Percentiles rank a stretch among this genome's conserved stretches.
phyloP scores from a whole-genome alignment of 2,113 vertebrate species.

The mouse (Mus musculus) region DNA sequence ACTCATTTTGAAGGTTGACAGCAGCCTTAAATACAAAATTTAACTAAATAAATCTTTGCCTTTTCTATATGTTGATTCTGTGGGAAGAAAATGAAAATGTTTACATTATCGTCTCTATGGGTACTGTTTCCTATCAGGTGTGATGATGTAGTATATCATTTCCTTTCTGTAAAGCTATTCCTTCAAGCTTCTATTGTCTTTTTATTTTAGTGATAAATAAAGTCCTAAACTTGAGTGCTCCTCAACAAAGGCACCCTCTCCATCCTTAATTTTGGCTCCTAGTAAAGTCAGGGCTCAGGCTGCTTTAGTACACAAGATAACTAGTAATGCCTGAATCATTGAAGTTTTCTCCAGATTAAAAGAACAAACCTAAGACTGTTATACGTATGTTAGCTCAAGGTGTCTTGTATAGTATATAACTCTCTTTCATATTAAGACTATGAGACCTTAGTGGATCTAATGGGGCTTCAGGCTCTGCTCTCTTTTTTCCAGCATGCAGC shows the following conservation, averaged over 20 bases:
- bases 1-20: constrained; percentile 41
- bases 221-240: background rate
- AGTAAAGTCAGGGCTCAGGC: constrained; percentile 10
- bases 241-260: background rate
- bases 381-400: background rate
- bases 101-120: background rate
- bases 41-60: background rate
- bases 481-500: background rate
- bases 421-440: background rate
- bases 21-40: constrained; percentile 23
- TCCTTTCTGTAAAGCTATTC: constrained; percentile 25
- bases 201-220: constrained; percentile 35
- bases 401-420: background rate
- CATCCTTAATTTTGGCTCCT: constrained; percentile 14
- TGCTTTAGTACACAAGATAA: constrained; percentile 33
- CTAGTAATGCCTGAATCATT: constrained; percentile 4
- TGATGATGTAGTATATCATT: background rate
- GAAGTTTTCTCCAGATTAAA: constrained; percentile 53
- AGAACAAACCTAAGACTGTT: constrained; percentile 43
- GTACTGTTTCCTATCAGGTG: background rate
- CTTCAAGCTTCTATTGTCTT: constrained; percentile 37
- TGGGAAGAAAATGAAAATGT: background rate
- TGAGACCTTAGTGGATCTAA: background rate
- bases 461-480: background rate
- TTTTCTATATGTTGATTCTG: constrained; percentile 5